Conservation (phyloP, 2,113 vertebrate species). For the Neopipo cinnamomea region DNA sequence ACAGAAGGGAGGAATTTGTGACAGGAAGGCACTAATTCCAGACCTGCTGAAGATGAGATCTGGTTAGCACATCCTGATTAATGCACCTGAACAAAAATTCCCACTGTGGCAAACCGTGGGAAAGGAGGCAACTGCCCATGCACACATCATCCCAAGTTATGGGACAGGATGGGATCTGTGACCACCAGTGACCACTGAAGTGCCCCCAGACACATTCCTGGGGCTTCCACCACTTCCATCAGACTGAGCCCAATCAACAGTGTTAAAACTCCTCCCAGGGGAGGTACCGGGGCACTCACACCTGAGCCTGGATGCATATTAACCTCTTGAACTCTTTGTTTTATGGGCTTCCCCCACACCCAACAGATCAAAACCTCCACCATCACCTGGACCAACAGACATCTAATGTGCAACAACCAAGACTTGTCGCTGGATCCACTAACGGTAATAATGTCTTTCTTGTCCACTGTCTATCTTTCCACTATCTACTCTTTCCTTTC, state of each 20-base stretch:
- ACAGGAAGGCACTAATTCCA: not conserved
- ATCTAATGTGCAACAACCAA: not conserved
- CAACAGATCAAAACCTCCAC: not conserved
- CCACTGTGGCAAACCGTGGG: not conserved
- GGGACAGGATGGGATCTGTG: not conserved
- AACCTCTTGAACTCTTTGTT: not conserved
- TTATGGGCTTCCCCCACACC: fast-evolving
- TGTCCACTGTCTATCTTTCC: not conserved
- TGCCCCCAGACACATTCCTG: not conserved
- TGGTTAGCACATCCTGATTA: not conserved
- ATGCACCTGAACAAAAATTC: not conserved
- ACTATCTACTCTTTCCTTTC: not conserved
- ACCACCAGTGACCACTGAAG: not conserved
- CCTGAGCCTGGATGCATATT: not conserved
- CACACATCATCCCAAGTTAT: no score
- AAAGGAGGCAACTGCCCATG: not conserved
- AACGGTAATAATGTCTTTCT: not conserved
- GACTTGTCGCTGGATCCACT: not conserved
- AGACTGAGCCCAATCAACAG: not conserved
- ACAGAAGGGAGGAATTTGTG: not conserved
- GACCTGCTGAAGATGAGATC: not conserved
- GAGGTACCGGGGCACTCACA: not conserved
- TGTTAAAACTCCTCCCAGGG: not conserved
- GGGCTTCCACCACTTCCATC: not conserved
- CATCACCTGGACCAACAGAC: not conserved